phyloP scores from a whole-genome alignment of 2,888 invertebrate species.

The Torymus texanus region DNA sequence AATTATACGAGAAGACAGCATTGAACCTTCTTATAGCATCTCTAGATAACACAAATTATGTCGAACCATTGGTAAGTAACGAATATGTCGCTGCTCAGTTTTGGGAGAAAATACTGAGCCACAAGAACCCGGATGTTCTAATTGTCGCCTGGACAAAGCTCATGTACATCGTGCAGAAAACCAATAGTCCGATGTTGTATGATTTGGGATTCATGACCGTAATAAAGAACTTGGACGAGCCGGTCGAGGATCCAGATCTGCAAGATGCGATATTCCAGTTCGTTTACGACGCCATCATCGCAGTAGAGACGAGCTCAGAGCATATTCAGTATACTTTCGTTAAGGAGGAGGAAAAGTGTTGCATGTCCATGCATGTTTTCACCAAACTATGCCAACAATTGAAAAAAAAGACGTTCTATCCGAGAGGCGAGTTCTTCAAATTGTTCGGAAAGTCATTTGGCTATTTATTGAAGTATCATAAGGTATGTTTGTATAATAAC shows the following conservation, averaged over 20 bases:
- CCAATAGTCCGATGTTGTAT: conserved; percentile 34
- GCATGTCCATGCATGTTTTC: conserved; percentile 54
- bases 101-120: conserved; percentile 59
- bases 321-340: conserved; percentile 33
- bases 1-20: conserved; percentile 65
- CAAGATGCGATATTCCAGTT: conserved; percentile 66
- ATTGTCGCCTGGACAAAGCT: conserved; percentile 63
- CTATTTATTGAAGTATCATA: conserved; percentile 53
- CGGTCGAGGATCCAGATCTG: conserved; percentile 62
- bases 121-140: conserved; percentile 62
- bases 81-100: conserved; percentile 28
- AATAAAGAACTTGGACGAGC: conserved; percentile 33
- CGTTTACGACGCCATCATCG: conserved; percentile 57
- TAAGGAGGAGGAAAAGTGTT: conserved; percentile 36
- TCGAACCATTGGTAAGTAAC: not conserved
- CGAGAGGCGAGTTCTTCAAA: conserved; percentile 65
- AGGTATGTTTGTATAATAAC: conserved; percentile 54
- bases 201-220: conserved; percentile 42
- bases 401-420: conserved; percentile 57
- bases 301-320: conserved; percentile 31
- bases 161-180: conserved; percentile 35
- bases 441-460: conserved; percentile 65
- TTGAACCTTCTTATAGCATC: conserved; percentile 61
- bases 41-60: conserved; percentile 42
- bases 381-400: conserved; percentile 49